Evolutionary conservation across 1,140 invertebrate genomes (phyloP).

Genomic region (Euglossa dilemma): DNA sequence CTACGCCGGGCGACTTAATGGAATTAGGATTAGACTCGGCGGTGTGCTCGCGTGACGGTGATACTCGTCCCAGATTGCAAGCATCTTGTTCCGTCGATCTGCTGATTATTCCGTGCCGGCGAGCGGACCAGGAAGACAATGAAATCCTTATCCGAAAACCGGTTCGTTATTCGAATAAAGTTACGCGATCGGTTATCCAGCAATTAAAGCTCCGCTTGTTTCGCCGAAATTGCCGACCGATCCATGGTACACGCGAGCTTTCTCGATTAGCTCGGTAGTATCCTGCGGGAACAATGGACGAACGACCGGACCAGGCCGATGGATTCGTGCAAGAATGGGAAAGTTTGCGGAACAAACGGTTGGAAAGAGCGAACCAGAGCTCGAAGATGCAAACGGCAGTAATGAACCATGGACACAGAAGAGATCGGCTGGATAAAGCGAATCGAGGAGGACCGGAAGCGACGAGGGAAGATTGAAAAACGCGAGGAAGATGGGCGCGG

Average conservation of each 20-base stretch:
- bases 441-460: not conserved
- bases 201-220: not conserved
- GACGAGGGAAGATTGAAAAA: not conserved
- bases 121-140: not conserved
- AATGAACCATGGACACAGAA: not conserved
- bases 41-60: not conserved
- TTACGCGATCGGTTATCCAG: not conserved
- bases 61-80: constrained; percentile 4
- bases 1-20: constrained; percentile 8
- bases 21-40: constrained; percentile 21
- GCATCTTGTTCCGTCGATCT: not conserved
- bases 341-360: constrained; percentile 6
- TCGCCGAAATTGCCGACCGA: not conserved
- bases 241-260: too few relatives aligned
- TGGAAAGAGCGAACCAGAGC: not conserved
- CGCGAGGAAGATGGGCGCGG: not conserved
- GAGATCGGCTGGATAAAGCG: not conserved
- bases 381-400: constrained; percentile 5
- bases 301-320: not conserved
- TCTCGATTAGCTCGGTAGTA: not conserved
- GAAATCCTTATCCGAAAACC: not conserved
- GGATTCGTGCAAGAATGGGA: not conserved
- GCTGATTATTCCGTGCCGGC: not conserved
- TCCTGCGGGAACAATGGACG: not conserved
- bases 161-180: not conserved